Evolutionary conservation across 2,797 vertebrate genomes (phyloP).

Genomic region (Channallabes apus): DNA sequence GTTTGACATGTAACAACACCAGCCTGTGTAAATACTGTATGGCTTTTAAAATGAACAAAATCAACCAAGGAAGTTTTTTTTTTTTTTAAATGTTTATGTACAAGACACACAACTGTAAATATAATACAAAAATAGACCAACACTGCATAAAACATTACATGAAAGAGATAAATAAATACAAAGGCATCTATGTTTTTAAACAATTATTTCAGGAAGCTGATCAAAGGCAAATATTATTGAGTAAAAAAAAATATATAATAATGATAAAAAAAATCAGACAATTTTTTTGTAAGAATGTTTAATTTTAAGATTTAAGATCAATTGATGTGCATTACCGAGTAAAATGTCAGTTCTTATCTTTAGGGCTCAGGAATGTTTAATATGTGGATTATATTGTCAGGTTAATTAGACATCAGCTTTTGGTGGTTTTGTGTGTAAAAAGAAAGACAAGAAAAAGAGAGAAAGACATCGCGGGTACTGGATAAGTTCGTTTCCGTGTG

Average conservation of each 20-base stretch:
- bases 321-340: background rate
- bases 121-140: slow-evolving; percentile 68
- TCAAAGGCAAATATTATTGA: background rate
- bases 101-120: slow-evolving; percentile 67
- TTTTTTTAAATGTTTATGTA: slow-evolving; percentile 63
- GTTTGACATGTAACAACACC: background rate
- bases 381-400: slow-evolving; percentile 5
- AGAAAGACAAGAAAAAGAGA: background rate
- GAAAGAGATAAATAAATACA: slow-evolving; percentile 62
- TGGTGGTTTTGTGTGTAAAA: slow-evolving; percentile 52
- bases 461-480: background rate
- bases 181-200: slow-evolving; percentile 22
- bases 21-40: background rate
- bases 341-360: background rate
- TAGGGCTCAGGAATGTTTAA: background rate
- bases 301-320: slow-evolving; percentile 6
- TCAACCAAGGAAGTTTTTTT: background rate
- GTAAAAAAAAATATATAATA: background rate
- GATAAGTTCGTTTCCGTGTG: slow-evolving; percentile 44
- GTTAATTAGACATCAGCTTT: background rate
- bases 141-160: slow-evolving; percentile 62
- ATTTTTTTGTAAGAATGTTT: background rate
- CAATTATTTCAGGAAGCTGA: background rate
- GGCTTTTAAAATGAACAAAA: background rate
- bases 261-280: background rate